These are phyloP conservation scores for Drosophila testacea DNA, from an alignment of 2,888 invertebrate genomes.

Conservation along the genomic window DNA sequence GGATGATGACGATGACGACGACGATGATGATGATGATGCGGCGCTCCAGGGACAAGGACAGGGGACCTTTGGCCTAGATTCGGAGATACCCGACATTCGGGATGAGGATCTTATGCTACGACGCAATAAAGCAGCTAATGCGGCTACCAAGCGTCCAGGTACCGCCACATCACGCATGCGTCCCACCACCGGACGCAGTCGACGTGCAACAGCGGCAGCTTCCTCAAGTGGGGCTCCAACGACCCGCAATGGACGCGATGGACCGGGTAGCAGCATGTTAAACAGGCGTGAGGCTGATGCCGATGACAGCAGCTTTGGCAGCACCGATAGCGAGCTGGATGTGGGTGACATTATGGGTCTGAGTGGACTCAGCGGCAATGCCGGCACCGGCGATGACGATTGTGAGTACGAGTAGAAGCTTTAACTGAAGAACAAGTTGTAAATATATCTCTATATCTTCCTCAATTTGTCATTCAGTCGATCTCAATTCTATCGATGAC, in stretches of 20 bases:
- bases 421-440: too few species aligned
- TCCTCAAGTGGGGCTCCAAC: constrained; percentile 5
- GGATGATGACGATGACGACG: constrained; percentile 83
- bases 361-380: constrained; percentile 41
- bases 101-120: constrained; percentile 76
- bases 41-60: constrained; percentile 14
- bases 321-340: constrained; percentile 84
- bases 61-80: constrained; percentile 70
- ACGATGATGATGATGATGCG: constrained; percentile 58
- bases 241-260: constrained; percentile 45
- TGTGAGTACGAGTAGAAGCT: constrained; percentile 51
- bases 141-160: constrained; percentile 60
- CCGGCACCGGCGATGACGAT: constrained; percentile 60
- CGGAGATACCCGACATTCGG: constrained; percentile 79
- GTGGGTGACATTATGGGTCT: constrained; percentile 79
- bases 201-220: constrained; percentile 51
- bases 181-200: constrained; percentile 83
- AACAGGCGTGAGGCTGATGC: constrained; percentile 66
- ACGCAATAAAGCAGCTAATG: constrained; percentile 38
- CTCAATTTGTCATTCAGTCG: constrained; percentile 66
- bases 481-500: constrained; percentile 84
- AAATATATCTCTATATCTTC: too few species aligned
- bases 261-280: constrained; percentile 48
- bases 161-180: constrained; percentile 80
- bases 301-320: constrained; percentile 83